Percentiles rank a stretch among this genome's conserved stretches.
Evolutionary conservation across 2,888 invertebrate genomes (phyloP).

Genomic region (Pocota personata): DNA sequence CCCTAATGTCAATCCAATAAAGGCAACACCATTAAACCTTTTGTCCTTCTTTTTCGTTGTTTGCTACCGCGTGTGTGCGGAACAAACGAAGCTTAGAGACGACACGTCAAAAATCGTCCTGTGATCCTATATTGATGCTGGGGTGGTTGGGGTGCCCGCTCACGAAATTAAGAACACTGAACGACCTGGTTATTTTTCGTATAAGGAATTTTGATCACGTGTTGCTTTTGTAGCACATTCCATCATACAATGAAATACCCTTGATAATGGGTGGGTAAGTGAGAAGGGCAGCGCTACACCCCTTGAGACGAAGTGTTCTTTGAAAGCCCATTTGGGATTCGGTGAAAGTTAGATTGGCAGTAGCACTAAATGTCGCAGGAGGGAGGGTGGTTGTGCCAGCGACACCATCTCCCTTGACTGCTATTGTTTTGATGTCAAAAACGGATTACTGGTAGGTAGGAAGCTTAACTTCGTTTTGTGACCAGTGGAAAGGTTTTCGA

Average conservation of each 20-base stretch:
- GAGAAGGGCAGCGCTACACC: not conserved
- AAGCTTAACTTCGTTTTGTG: not conserved
- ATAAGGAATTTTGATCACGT: conserved; percentile 73
- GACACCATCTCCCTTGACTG: not conserved
- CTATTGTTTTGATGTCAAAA: conserved; percentile 33
- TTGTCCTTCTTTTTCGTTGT: conserved; percentile 47
- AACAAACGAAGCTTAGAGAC: conserved; percentile 26
- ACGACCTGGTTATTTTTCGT: conserved; percentile 28
- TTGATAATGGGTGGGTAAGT: not conserved
- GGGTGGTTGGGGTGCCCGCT: not conserved
- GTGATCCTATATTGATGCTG: conserved; percentile 14
- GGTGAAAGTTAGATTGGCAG: conserved; percentile 50
- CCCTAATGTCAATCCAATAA: conserved; percentile 73
- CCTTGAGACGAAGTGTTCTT: conserved; percentile 34
- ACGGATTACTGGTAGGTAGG: conserved; percentile 20
- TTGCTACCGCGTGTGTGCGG: not conserved
- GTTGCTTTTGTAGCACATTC: conserved; percentile 68
- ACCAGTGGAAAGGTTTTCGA: conserved; percentile 9
- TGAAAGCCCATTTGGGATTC: conserved; percentile 63
- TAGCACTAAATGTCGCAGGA: conserved; percentile 31
- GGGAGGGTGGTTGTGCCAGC: conserved; percentile 1
- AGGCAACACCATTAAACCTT: conserved; percentile 71
- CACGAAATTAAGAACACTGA: conserved; percentile 49
- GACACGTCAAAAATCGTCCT: conserved; percentile 52
- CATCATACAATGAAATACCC: conserved; percentile 54